phyloP scores from a whole-genome alignment of 1,140 invertebrate genomes.

The Lepidotrigona ventralis region DNA sequence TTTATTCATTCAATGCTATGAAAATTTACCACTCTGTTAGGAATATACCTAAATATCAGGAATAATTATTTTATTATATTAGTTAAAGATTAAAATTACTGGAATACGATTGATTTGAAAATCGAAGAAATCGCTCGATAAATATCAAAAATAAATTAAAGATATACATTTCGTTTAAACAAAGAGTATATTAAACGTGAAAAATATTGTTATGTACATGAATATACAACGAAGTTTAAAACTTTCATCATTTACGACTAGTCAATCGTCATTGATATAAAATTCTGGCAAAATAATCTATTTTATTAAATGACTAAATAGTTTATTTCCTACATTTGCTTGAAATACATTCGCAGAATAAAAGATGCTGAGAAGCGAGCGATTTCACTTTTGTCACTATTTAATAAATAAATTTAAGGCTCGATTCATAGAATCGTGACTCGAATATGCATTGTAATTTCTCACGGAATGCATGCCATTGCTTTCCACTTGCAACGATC shows the following conservation, averaged over 20 bases:
- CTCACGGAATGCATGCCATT: conserved; percentile 5
- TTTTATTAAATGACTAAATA: too few species aligned
- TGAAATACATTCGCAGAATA: not conserved
- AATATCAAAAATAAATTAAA: too few species aligned
- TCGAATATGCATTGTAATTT: not conserved
- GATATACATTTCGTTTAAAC: too few species aligned
- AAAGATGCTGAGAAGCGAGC: not conserved
- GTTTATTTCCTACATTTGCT: not conserved
- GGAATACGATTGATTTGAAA: not conserved
- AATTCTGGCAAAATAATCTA: not conserved
- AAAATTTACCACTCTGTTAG: too few species aligned
- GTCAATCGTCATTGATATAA: not conserved
- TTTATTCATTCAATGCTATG: not conserved
- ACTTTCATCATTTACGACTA: not conserved
- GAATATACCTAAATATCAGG: too few species aligned
- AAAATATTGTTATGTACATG: not conserved
- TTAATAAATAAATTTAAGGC: not conserved
- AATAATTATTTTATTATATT: not conserved
- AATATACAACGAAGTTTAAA: not conserved
- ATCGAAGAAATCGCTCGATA: not conserved
- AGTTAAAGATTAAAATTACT: not conserved
- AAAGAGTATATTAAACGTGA: too few species aligned
- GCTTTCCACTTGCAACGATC: conserved; percentile 5
- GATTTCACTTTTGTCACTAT: conserved; percentile 2
- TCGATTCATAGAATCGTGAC: not conserved